phyloP scores from a whole-genome alignment of 2,888 invertebrate genomes.

The Diarsia mendica region DNA sequence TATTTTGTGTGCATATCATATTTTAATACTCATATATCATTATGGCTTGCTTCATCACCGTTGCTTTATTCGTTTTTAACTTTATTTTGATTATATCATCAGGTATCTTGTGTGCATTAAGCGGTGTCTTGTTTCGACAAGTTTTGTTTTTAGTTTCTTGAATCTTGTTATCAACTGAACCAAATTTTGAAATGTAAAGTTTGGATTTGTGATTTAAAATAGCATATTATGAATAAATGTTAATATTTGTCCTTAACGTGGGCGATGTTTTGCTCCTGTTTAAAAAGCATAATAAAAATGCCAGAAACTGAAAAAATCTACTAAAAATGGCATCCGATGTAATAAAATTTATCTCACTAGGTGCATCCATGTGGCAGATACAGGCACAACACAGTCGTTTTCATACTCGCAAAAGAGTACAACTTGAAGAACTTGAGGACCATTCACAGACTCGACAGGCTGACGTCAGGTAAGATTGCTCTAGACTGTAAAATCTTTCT shows the following conservation, averaged over 20 bases:
- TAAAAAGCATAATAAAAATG: slow-evolving; percentile 34
- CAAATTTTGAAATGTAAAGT: not conserved
- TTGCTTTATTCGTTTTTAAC: slow-evolving; percentile 53
- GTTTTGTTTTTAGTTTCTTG: slow-evolving; percentile 9
- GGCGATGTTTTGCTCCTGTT: slow-evolving; percentile 17
- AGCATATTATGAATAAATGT: not conserved
- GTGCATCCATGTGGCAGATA: slow-evolving; percentile 99
- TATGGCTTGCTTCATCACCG: slow-evolving; percentile 50
- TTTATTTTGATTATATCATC: slow-evolving; percentile 13
- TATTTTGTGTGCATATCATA: slow-evolving; percentile 35
- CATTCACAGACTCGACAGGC: slow-evolving; percentile 98
- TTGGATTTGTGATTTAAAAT: slow-evolving; percentile 22
- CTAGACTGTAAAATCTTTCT: slow-evolving; percentile 40
- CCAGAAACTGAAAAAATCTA: not conserved
- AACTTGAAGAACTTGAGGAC: slow-evolving; percentile 97
- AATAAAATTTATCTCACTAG: slow-evolving; percentile 85
- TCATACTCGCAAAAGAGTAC: slow-evolving; percentile 98
- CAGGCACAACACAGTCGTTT: slow-evolving; percentile 98
- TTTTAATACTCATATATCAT: slow-evolving; percentile 27
- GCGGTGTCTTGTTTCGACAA: not conserved
- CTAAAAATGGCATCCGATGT: slow-evolving; percentile 32
- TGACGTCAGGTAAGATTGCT: slow-evolving; percentile 94
- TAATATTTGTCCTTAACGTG: not conserved
- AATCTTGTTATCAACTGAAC: slow-evolving; percentile 18
- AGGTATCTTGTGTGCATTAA: slow-evolving; percentile 19